Conservation (phyloP, 2,113 vertebrate species). For the Spilogale gracilis region DNA sequence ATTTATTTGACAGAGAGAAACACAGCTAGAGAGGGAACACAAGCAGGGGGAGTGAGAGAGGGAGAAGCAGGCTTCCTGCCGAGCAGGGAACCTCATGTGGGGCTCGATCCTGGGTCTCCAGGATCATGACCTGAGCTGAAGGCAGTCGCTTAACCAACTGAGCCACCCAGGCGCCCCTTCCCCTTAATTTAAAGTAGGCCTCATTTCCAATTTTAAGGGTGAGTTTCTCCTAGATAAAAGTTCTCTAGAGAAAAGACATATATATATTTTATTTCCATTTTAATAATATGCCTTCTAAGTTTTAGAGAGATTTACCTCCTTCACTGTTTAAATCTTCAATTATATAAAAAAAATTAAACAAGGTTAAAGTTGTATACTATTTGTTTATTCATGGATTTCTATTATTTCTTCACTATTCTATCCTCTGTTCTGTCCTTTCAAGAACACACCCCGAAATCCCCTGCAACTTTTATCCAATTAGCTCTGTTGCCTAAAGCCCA, state of each 20-base stretch:
- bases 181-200: neutral
- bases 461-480: neutral
- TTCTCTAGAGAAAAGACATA: neutral
- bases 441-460: neutral
- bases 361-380: neutral
- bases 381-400: neutral
- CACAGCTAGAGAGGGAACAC: no score
- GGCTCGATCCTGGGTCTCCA: no score
- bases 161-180: no score
- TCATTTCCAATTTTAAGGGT: constrained; percentile 22
- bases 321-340: neutral
- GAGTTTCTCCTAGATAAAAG: neutral
- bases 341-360: neutral
- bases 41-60: no score
- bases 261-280: neutral
- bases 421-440: neutral
- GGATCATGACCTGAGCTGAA: no score
- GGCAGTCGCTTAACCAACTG: no score
- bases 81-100: no score
- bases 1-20: no score
- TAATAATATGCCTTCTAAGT: neutral
- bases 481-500: neutral
- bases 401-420: neutral
- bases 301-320: neutral
- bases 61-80: no score